Conservation (phyloP, 2,113 vertebrate species). For the Carettochelys insculpta region DNA sequence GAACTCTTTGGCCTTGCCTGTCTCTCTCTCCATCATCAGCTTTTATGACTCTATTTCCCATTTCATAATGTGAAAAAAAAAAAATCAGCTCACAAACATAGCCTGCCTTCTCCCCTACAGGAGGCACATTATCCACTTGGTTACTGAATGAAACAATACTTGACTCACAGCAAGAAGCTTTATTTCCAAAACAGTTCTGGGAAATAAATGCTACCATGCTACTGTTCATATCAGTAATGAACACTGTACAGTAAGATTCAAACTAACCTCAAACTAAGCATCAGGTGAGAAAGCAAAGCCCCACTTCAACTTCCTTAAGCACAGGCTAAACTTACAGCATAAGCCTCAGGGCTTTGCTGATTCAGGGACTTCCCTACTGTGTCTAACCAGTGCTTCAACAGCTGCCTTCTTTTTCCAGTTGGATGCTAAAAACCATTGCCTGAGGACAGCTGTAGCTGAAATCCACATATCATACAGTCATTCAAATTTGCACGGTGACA, state of each 20-base stretch:
- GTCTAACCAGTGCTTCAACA: not conserved
- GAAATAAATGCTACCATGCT: not conserved
- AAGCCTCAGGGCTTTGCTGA: not conserved
- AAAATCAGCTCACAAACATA: not conserved
- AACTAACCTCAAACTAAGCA: not conserved
- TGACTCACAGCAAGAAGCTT: not conserved
- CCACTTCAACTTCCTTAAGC: not conserved
- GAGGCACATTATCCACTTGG: not conserved
- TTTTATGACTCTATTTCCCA: not conserved
- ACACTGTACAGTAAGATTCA: not conserved
- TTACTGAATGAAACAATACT: not conserved
- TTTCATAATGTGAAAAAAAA: not conserved
- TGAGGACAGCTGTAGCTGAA: conserved; percentile 2
- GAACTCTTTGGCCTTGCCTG: not conserved
- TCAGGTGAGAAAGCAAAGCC: not conserved
- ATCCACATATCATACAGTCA: conserved; percentile 34
- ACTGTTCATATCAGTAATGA: not conserved
- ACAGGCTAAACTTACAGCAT: not conserved
- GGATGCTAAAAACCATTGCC: not conserved
- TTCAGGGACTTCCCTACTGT: not conserved
- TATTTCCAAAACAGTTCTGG: not conserved
- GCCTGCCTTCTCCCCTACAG: not conserved
- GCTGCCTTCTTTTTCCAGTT: not conserved
- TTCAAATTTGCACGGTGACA: conserved; percentile 41
- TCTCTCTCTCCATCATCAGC: not conserved